Evolutionary conservation across 2,113 vertebrate species (phyloP), one percentile per base, ranked within the genome.

Genomic region (Neofelis nebulosa): DNA sequence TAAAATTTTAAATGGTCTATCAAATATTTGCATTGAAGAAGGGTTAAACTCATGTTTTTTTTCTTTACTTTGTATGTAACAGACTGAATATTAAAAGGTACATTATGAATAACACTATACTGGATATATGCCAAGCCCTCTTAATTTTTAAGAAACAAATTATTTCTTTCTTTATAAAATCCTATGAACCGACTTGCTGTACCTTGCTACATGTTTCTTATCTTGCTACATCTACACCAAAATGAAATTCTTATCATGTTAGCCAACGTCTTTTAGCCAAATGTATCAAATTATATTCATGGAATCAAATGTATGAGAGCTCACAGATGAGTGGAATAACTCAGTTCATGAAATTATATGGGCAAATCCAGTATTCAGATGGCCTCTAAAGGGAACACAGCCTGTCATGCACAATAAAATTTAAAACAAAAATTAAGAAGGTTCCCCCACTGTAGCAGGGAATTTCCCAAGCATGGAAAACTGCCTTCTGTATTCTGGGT

Each of bases 11-110:
- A 92, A 55, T 81, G 6, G n/a, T 63, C 10, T 36, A 55, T 69
- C 94, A 85, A 89, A n/a, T 94, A 85, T 76, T 97, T 85, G 48
- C 89, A 63, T 5, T 81, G n/a, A 31, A 33, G 18, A 69, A 63
- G 87, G 31, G 57, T 69, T 85, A 45, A 73, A 74, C 0, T 66
- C 25, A 16, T 18, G 8, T 63, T 65, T 68, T 73, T 73, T 79
- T 90, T n/a, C 71, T 91, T 84, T 68, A 18, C 7, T 66, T 4
- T 63, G 23, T 9, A 85, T 31, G 12, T 9, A n/a, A 80, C 13
- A 13, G 38, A 38, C 29, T 84, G 27, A 50, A 23, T 80, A 55
- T 45, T 88, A 89, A 79, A 68, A 69, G 36, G n/a, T 50, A 31
- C 4, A 21, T 29, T 76, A 68, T 29, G 74, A 94, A 89, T 45